Conservation (phyloP, 2,113 vertebrate genomes). For the Montifringilla adamsi region DNA sequence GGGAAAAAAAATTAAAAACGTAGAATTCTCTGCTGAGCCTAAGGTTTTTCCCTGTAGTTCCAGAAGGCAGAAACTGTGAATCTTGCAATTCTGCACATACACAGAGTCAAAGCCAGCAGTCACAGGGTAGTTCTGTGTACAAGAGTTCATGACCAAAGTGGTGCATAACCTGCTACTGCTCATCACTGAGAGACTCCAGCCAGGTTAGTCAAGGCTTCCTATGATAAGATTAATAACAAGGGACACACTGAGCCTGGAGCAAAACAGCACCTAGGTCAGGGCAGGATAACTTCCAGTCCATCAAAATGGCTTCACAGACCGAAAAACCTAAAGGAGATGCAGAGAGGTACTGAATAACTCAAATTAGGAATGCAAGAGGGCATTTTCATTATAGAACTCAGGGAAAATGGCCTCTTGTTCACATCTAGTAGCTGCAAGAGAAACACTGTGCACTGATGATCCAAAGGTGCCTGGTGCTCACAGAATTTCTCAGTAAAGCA, state of each 20-base stretch:
- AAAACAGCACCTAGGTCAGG: neutral
- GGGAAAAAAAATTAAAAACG: neutral
- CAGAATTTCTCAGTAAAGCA: neutral
- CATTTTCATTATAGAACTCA: neutral
- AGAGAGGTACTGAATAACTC: neutral
- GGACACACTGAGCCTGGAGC: slow-evolving; percentile 30
- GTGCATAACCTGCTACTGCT: neutral
- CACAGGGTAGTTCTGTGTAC: neutral
- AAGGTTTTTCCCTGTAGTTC: neutral
- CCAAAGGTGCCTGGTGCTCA: neutral
- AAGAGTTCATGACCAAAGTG: slow-evolving; percentile 45
- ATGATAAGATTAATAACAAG: slow-evolving; percentile 41
- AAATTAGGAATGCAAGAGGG: neutral
- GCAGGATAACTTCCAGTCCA: slow-evolving; percentile 21
- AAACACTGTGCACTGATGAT: neutral
- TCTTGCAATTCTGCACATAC: neutral
- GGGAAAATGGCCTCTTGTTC: neutral
- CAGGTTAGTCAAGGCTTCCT: slow-evolving; percentile 38
- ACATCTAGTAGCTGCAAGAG: neutral
- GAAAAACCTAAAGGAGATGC: neutral
- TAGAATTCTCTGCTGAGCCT: neutral
- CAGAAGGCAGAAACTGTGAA: neutral
- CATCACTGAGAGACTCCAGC: neutral
- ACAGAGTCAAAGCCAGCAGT: neutral
- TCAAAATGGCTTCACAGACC: neutral